These are phyloP conservation scores for Phania funesta DNA, from an alignment of 2,888 invertebrate species.

Conservation along the genomic window DNA sequence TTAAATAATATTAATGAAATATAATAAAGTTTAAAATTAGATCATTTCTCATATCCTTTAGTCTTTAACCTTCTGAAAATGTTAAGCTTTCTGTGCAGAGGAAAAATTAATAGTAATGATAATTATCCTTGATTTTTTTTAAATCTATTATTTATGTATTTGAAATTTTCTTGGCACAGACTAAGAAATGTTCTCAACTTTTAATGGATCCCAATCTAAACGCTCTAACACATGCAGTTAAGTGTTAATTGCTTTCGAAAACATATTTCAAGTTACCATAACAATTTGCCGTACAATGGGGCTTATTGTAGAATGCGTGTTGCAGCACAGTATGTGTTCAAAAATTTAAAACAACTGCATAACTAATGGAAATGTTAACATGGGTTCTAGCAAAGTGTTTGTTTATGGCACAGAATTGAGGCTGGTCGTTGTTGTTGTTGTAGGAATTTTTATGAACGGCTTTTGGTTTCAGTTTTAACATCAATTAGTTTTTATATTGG, in stretches of 20 bases:
- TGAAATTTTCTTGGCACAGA: constrained; percentile 40
- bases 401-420: neutral
- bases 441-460: too few species aligned
- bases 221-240: constrained; percentile 13
- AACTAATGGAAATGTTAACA: constrained; percentile 11
- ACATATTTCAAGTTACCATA: constrained; percentile 34
- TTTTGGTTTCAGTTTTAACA: too few species aligned
- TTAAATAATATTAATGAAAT: neutral
- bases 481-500: too few species aligned
- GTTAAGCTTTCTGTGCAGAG: neutral
- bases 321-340: constrained; percentile 31
- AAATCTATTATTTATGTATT: constrained; percentile 23
- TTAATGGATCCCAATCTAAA: constrained; percentile 9
- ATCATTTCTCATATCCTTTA: too few species aligned
- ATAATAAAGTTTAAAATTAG: neutral
- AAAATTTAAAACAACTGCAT: constrained; percentile 1
- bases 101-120: neutral
- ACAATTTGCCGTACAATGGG: constrained; percentile 22
- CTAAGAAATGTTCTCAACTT: constrained; percentile 24
- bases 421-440: too few species aligned
- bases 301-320: neutral
- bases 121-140: neutral
- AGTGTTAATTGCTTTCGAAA: constrained; percentile 38
- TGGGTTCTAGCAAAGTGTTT: neutral
- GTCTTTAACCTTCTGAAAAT: too few species aligned